These are phyloP conservation scores for Rhinoderma darwinii DNA, from an alignment of 2,113 vertebrate species.

Conservation along the genomic window DNA sequence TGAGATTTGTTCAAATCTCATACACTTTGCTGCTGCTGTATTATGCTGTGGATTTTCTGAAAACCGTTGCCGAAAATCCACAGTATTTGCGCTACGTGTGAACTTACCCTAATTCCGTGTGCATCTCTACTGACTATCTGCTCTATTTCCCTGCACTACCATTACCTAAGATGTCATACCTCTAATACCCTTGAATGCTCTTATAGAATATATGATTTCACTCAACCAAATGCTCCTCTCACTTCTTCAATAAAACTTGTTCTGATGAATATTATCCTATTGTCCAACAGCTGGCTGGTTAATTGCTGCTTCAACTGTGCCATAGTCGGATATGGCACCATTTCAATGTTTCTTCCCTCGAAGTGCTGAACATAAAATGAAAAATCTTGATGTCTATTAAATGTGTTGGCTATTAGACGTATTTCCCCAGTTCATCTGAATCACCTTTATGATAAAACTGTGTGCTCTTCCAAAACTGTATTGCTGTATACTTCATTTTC, in stretches of 20 bases:
- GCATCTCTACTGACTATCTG: no score
- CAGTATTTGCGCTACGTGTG: no score
- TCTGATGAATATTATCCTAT: conserved; percentile 32
- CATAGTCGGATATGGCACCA: conserved; percentile 16
- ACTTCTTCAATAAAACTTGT: background rate
- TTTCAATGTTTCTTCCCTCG: conserved; percentile 23
- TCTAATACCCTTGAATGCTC: no score
- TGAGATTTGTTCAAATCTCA: no score
- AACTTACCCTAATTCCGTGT: no score
- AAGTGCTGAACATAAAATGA: conserved; percentile 14
- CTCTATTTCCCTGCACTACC: no score
- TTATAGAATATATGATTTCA: background rate
- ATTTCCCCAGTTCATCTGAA: conserved; percentile 52
- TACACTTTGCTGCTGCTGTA: no score
- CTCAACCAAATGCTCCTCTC: background rate
- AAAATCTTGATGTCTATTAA: background rate
- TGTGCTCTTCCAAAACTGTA: conserved; percentile 48
- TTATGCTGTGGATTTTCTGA: no score
- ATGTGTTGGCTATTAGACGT: conserved; percentile 56
- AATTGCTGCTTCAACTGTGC: conserved; percentile 41
- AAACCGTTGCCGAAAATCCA: no score
- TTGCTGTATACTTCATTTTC: conserved; percentile 66
- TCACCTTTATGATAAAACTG: conserved; percentile 64
- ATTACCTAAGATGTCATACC: no score
- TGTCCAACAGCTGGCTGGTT: conserved; percentile 33